phyloP scores from a whole-genome alignment of 2,797 vertebrate species.

The Iguana delicatissima region DNA sequence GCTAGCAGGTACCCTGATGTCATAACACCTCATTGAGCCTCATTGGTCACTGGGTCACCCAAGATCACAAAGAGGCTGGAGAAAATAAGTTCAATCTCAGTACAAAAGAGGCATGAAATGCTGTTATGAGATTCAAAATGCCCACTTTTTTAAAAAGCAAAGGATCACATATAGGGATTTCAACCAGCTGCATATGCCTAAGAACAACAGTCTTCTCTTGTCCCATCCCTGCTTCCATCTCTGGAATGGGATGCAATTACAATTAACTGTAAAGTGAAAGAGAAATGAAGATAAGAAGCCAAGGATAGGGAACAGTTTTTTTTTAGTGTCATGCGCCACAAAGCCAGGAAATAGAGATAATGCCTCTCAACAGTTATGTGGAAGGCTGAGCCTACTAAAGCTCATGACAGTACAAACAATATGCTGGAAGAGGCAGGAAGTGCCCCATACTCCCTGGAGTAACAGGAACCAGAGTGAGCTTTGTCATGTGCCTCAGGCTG shows the following conservation, averaged over 20 bases:
- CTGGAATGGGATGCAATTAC: neutral
- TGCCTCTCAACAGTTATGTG: neutral
- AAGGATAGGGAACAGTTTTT: neutral
- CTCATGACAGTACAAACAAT: neutral
- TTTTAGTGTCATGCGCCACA: neutral
- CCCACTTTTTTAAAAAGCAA: neutral
- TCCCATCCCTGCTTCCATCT: neutral
- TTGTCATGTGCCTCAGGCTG: neutral
- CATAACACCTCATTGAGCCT: conserved; percentile 44
- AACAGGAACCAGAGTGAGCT: neutral
- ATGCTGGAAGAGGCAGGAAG: neutral
- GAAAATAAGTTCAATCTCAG: conserved; percentile 5
- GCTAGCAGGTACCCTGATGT: conserved; percentile 57
- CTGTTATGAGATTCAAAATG: neutral
- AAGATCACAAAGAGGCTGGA: neutral
- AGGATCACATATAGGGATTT: neutral
- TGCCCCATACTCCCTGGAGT: too few species aligned
- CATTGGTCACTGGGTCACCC: neutral
- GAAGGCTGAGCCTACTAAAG: neutral
- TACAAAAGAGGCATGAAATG: neutral
- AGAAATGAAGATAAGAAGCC: neutral
- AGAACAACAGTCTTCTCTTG: neutral
- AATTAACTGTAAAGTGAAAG: neutral
- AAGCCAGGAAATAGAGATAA: neutral
- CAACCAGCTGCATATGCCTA: neutral